Evolutionary conservation across 2,797 vertebrate species (phyloP), one percentile per base, ranked within the genome.

Genomic region (Crenuchus spilurus): DNA sequence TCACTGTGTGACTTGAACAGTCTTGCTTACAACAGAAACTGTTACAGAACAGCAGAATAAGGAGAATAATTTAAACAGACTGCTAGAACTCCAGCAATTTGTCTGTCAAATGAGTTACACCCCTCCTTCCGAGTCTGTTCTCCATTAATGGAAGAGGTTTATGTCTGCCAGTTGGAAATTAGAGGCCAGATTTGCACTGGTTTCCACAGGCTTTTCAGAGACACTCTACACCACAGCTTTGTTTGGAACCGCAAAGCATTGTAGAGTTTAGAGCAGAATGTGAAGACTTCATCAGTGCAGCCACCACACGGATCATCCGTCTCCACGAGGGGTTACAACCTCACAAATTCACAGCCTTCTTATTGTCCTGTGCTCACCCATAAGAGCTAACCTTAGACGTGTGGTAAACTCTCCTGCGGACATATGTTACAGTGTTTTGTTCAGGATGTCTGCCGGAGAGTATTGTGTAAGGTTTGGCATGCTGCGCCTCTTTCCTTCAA

Each of bases 11-110:
- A 42, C 10, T 14, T 39, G 18, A 13, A 51, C 30, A 51, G 52
- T 28, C 14, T n/a, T 6, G 51, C 11, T 55, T 58, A 46, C 48
- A 46, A 54, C 16, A 64, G n/a, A 63, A 70, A 55, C 1, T 13
- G 39, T 64, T 76, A 57, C 41, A 49, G 31, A 58, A 49, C 11
- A 24, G 37, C 28, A 42, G 24, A 44, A 35, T 46, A 18, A 44
- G 64, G 64, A 64, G 28, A 57, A 52, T 54, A 74, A 58, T 67
- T 35, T 4, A 61, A 41, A 39, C 41, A 9, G 37, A 49, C 65
- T 68, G 57, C 37, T 62, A 31, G 8, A 46, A 69, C 67, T 63
- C 48, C 61, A 33, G 24, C 65, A 74, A 58, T 74, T 58, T 78
- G 51, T 74, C 66, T 5, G 48, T 58, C 58, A 64, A 33, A 78